These are phyloP conservation scores for Charadrius vociferus DNA, from an alignment of 2,113 vertebrate species.

Conservation along the genomic window DNA sequence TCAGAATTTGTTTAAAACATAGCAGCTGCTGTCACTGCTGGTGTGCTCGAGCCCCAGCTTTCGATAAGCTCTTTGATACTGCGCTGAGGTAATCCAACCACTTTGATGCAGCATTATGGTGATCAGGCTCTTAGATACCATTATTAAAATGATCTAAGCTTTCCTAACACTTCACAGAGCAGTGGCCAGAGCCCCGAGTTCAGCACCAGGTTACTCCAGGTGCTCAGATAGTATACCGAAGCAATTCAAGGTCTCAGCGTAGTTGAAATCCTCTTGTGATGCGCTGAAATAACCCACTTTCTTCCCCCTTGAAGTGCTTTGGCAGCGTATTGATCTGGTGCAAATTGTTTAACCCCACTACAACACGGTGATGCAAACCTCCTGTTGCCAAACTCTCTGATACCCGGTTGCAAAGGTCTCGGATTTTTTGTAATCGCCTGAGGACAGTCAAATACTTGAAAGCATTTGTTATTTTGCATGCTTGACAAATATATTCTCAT, in stretches of 20 bases:
- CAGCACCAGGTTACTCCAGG: constrained; percentile 5
- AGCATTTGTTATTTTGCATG: constrained; percentile 38
- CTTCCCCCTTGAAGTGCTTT: not conserved
- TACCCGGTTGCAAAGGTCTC: not conserved
- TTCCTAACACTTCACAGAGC: constrained; percentile 27
- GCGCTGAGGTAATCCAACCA: constrained; percentile 32
- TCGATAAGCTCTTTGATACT: constrained; percentile 69
- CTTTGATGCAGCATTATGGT: constrained; percentile 47
- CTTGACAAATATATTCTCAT: constrained; percentile 32
- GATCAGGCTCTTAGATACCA: constrained; percentile 30
- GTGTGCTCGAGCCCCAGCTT: constrained; percentile 34
- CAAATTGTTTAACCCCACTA: not conserved
- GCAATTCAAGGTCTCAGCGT: constrained; percentile 12
- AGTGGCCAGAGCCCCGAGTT: not conserved
- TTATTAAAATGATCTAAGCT: constrained; percentile 53
- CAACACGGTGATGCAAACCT: not conserved
- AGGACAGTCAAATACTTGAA: not conserved
- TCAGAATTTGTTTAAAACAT: constrained; percentile 64
- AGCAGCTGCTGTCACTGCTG: constrained; percentile 61
- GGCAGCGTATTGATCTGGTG: not conserved
- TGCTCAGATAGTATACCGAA: constrained; percentile 4
- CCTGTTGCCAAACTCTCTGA: not conserved
- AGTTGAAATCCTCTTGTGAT: not conserved
- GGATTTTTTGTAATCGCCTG: not conserved
- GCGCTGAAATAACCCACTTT: constrained; percentile 5